phyloP scores from a whole-genome alignment of 2,797 vertebrate species.

The Jordanella pulchra region DNA sequence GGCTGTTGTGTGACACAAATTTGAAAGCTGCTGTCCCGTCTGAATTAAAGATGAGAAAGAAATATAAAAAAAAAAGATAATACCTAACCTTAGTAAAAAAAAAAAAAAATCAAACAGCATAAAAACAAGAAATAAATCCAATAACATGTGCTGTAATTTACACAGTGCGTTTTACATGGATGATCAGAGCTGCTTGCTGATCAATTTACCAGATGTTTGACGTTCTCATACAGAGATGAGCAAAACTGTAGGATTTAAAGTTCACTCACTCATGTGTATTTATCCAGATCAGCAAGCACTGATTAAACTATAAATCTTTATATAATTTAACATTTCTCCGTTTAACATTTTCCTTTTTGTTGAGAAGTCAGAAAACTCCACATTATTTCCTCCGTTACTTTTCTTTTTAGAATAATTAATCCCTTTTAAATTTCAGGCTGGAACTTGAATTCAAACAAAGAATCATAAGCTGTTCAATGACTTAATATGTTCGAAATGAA shows the following conservation, averaged over 20 bases:
- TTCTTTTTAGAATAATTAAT: background rate
- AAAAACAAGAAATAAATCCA: background rate
- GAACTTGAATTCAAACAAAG: background rate
- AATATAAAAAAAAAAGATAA: too few species aligned
- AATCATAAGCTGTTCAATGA: background rate
- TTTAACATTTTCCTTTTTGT: background rate
- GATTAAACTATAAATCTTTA: background rate
- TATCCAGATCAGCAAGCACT: background rate
- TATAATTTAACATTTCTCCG: background rate
- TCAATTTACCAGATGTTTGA: background rate
- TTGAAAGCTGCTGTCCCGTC: too few species aligned
- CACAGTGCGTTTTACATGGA: background rate
- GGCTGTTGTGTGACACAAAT: too few species aligned
- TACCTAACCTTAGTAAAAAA: too few species aligned
- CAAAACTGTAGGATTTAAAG: background rate
- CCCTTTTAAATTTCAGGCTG: background rate
- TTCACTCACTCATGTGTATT: too few species aligned
- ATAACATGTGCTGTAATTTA: too few species aligned
- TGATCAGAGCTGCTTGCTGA: background rate
- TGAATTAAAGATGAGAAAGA: background rate
- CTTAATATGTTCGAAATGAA: background rate
- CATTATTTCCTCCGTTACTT: background rate
- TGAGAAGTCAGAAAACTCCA: background rate
- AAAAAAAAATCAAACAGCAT: background rate
- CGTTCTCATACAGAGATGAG: background rate